Conservation (phyloP, 1,140 invertebrate genomes). For the Subanguina moxae region DNA sequence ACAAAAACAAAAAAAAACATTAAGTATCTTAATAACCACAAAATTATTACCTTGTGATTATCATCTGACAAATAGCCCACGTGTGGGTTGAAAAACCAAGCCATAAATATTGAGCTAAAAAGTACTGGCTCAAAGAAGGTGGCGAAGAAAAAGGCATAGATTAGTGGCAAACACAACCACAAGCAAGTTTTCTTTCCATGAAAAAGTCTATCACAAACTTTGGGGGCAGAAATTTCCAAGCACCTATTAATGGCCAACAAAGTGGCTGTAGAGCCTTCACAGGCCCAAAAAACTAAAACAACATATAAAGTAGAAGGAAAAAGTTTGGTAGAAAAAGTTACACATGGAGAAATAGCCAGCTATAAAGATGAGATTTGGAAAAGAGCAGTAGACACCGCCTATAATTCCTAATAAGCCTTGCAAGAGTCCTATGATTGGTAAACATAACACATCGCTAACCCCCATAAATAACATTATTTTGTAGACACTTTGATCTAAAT, state of each 20-base stretch:
- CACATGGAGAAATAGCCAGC: not conserved
- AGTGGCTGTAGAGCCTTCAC: slow-evolving; percentile 6
- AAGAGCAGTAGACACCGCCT: not conserved
- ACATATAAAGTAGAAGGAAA: not conserved
- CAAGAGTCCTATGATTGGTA: not conserved
- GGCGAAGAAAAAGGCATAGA: slow-evolving; percentile 40
- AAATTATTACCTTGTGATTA: not conserved
- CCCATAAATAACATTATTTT: slow-evolving; percentile 4
- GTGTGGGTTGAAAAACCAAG: slow-evolving; percentile 50
- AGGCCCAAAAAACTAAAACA: slow-evolving; percentile 16
- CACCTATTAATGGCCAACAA: not conserved
- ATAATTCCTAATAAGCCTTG: not conserved
- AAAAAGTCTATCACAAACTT: slow-evolving; percentile 23
- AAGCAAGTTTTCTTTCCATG: slow-evolving; percentile 26
- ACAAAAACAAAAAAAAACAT: not conserved
- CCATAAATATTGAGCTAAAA: slow-evolving; percentile 30
- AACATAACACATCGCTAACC: not conserved
- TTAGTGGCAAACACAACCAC: slow-evolving; percentile 25
- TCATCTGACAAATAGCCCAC: slow-evolving; percentile 34
- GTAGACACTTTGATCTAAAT: no score
- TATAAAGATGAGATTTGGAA: not conserved
- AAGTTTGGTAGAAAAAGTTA: not conserved
- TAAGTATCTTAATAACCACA: not conserved
- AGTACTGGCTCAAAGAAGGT: slow-evolving; percentile 42
- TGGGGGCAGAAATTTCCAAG: slow-evolving; percentile 12